phyloP scores from a whole-genome alignment of 2,113 vertebrate species.

The Cacatua alba region DNA sequence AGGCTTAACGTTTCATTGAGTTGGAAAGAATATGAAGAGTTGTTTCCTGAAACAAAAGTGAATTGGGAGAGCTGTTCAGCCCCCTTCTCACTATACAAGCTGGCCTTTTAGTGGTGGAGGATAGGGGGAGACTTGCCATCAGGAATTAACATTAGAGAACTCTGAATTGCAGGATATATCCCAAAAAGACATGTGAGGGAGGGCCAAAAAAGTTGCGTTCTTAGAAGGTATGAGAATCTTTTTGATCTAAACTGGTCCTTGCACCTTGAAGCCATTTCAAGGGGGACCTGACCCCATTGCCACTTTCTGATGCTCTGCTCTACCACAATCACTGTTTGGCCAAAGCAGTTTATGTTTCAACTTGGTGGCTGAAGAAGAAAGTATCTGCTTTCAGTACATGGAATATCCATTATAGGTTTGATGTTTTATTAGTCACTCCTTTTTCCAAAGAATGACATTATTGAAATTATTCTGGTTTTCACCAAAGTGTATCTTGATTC shows the following conservation, averaged over 20 bases:
- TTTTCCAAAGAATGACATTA: neutral
- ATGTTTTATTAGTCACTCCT: neutral
- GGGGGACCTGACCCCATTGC: neutral
- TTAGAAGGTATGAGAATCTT: neutral
- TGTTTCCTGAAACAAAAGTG: slow-evolving; percentile 15
- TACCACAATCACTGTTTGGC: rapidly evolving
- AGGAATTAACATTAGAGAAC: neutral
- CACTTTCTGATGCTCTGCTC: neutral
- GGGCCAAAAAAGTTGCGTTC: neutral
- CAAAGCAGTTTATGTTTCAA: neutral
- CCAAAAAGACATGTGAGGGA: neutral
- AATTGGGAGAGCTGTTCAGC: neutral
- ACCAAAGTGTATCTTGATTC: neutral
- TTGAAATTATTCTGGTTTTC: neutral
- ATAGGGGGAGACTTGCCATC: neutral
- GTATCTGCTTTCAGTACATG: neutral
- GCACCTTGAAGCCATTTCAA: neutral
- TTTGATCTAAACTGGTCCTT: neutral
- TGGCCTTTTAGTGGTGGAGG: neutral
- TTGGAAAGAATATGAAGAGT: neutral
- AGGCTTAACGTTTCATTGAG: neutral
- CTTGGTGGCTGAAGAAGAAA: neutral
- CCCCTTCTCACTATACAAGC: neutral
- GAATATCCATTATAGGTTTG: neutral
- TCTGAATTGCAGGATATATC: neutral